These are phyloP conservation scores for Trisateles emortualis DNA, from an alignment of 2,888 invertebrate species.

Conservation along the genomic window DNA sequence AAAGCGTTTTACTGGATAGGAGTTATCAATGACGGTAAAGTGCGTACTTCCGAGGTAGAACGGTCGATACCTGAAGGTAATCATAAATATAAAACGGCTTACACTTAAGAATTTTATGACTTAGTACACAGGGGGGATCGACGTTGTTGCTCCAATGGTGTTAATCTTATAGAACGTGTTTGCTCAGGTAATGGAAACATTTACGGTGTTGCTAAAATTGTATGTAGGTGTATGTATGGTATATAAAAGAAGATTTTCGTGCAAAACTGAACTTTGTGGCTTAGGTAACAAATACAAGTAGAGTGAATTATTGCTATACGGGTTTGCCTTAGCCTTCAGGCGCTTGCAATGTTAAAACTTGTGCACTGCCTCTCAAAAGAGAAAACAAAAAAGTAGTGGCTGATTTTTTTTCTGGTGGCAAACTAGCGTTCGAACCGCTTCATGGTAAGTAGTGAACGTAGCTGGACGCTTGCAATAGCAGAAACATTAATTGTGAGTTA, in stretches of 20 bases:
- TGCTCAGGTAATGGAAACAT: slow-evolving; percentile 24
- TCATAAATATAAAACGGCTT: slow-evolving; percentile 71
- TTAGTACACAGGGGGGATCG: slow-evolving; percentile 27
- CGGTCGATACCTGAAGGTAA: slow-evolving; percentile 69
- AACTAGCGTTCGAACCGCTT: too few species aligned
- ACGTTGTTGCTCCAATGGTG: slow-evolving; percentile 33
- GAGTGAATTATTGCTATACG: too few species aligned
- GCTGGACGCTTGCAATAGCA: too few species aligned
- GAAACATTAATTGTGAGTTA: too few species aligned
- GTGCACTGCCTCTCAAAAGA: too few species aligned
- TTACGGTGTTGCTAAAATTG: slow-evolving; percentile 9
- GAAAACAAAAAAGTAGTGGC: too few species aligned
- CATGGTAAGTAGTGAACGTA: too few species aligned
- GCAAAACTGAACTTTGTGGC: too few species aligned
- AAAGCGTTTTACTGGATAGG: slow-evolving; percentile 57
- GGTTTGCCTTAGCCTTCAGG: too few species aligned
- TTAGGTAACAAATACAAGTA: too few species aligned
- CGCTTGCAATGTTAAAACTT: too few species aligned
- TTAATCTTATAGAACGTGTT: slow-evolving; percentile 40
- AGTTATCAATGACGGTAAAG: slow-evolving; percentile 69
- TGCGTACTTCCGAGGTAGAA: slow-evolving; percentile 63
- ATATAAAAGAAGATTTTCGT: neutral
- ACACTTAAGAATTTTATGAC: slow-evolving; percentile 62
- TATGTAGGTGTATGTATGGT: neutral
- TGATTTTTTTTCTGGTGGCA: too few species aligned